A percentile compares a stretch with the other conserved stretches of the same genome.
These are phyloP conservation scores for Meriones psammophilus DNA, from an alignment of 2,797 vertebrate species.

Conservation along the genomic window DNA sequence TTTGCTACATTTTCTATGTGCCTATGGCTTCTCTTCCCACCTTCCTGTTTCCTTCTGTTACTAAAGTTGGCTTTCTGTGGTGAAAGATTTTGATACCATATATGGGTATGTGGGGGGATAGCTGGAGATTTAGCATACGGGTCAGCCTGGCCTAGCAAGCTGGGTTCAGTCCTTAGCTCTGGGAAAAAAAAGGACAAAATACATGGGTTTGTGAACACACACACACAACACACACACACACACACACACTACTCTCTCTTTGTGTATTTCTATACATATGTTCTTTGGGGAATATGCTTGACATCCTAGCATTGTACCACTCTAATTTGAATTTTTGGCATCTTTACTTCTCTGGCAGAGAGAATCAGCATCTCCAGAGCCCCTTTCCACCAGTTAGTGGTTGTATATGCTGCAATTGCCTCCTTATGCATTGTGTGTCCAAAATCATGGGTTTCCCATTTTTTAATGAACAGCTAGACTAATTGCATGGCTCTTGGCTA, in stretches of 20 bases:
- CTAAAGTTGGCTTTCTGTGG: not conserved
- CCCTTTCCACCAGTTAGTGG: too few relatives aligned
- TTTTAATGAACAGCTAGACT: not conserved
- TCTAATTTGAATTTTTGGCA: not conserved
- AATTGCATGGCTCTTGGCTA: not conserved
- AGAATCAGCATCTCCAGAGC: not conserved
- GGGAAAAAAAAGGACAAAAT: not conserved
- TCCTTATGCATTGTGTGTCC: not conserved
- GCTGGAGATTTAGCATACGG: too few relatives aligned
- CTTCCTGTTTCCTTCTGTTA: not conserved
- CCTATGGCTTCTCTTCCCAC: not conserved
- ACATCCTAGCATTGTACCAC: not conserved
- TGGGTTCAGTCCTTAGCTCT: too few relatives aligned
- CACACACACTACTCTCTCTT: not conserved
- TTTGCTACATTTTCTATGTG: not conserved
- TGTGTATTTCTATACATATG: not conserved
- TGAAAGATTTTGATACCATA: not conserved
- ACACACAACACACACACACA: too few relatives aligned
- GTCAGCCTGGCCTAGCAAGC: too few relatives aligned
- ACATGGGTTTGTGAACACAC: not conserved
- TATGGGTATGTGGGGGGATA: not conserved
- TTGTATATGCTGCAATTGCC: not conserved
- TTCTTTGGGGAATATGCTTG: not conserved
- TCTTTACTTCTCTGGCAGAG: not conserved
- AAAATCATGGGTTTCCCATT: not conserved